Evolutionary conservation across 2,888 invertebrate genomes (phyloP).

Genomic region (Tinea trinotella): DNA sequence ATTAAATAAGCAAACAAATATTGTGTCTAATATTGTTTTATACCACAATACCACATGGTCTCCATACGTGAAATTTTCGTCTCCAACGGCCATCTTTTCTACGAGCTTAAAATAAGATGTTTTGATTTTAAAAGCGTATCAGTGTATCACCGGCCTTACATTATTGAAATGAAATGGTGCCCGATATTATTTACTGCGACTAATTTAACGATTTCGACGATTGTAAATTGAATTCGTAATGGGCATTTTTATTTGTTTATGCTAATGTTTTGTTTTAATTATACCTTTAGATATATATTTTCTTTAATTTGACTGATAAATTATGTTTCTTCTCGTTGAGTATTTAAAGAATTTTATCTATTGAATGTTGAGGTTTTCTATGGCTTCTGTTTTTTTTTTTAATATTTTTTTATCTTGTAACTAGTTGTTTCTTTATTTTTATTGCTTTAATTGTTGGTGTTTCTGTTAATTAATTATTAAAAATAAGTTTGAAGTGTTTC

Average conservation of each 20-base stretch:
- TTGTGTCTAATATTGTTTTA: too few species aligned
- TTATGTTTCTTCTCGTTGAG: background rate
- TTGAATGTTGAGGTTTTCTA: conserved; percentile 2
- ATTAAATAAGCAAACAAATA: too few species aligned
- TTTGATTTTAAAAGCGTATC: conserved; percentile 12
- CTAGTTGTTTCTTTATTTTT: background rate
- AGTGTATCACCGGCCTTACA: conserved; percentile 18
- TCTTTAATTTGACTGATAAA: conserved; percentile 4
- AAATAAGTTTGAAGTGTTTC: too few species aligned
- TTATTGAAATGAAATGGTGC: conserved; percentile 37
- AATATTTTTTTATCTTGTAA: background rate
- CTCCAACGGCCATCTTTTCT: too few species aligned
- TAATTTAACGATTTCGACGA: conserved; percentile 64
- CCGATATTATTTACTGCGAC: conserved; percentile 66
- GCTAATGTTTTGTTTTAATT: conserved; percentile 68
- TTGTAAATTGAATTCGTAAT: conserved; percentile 72
- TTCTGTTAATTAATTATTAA: too few species aligned
- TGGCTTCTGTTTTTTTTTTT: conserved; percentile 2
- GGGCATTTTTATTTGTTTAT: conserved; percentile 71
- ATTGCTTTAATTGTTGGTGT: background rate
- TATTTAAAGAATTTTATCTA: background rate
- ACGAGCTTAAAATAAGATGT: too few species aligned
- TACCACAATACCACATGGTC: too few species aligned
- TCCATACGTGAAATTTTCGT: too few species aligned
- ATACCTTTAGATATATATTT: conserved; percentile 23